Evolutionary conservation across 2,113 vertebrate species (phyloP).

Genomic region (Drymodes brunneopygia): DNA sequence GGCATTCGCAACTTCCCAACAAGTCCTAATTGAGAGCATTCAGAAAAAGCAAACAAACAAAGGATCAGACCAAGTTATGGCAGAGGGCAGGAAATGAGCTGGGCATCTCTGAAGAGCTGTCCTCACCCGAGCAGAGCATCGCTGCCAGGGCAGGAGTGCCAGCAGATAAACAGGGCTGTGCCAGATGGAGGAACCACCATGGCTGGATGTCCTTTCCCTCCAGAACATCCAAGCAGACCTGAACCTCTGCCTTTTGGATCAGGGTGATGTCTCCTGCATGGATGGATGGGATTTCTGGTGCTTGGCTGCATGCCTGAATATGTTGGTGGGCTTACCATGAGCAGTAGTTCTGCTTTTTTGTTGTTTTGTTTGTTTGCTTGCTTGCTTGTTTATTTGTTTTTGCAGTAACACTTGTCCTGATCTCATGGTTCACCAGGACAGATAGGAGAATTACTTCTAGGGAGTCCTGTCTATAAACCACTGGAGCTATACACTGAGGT

Average conservation of each 20-base stretch:
- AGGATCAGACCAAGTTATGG: conserved; percentile 15
- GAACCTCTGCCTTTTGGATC: neutral
- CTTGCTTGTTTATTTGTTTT: neutral
- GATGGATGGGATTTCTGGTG: neutral
- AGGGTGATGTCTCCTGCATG: neutral
- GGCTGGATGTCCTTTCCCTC: neutral
- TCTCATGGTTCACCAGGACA: neutral
- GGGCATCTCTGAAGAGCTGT: neutral
- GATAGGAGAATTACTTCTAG: neutral
- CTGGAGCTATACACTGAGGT: neutral
- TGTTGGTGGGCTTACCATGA: neutral
- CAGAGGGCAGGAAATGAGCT: neutral
- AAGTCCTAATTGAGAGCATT: conserved; percentile 41
- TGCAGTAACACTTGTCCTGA: neutral
- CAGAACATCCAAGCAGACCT: neutral
- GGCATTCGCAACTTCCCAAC: conserved; percentile 44
- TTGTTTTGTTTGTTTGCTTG: no score
- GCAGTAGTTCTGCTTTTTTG: neutral
- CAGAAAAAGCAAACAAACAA: conserved; percentile 49
- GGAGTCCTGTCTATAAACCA: neutral
- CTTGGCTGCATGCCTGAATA: neutral
- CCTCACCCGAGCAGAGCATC: rapidly evolving
- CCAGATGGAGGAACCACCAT: neutral
- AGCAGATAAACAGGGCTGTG: neutral
- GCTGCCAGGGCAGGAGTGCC: neutral